Base-by-base conservation (phyloP, 2,888 invertebrate genomes). In the Ennomos quercinarius region DNA sequence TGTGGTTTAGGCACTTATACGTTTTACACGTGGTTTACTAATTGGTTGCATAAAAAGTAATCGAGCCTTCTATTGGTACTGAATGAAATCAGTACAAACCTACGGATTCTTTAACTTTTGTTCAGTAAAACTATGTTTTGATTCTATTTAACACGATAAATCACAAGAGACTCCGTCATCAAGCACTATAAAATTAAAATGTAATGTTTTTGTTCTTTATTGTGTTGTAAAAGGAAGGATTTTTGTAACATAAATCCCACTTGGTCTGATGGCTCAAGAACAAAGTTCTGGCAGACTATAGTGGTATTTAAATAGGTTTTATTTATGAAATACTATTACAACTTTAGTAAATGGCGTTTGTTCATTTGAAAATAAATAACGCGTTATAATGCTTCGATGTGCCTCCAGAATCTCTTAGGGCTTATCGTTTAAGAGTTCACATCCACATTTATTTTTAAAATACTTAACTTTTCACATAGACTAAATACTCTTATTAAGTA, bases 251-350 rank as follows among this genome's bases (percentile, higher is more conserved):
- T 84, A 88, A 89, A 89, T 86, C 86, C 88, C 84, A 75, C 72
- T 74, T 77, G 84, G 83, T 86, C 87, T 89, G 90, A 77, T 86
- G 91, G 92, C 91, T 91, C 91, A 89, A 88, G 91, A 91, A 90
- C 90, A 55, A 35, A 63, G 89, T 89, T 90, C 90, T 86, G 34
- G 84, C 90, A 90, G 90, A 84, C 86, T 77, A 72, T 69, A 73
- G 72, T 76, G 83, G 87, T 87, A 78, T 90, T 89, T 88, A 85
- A 80, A 76, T 62, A 61, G 63, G 49, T 73, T 68, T 62, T 51
- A 12, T 39, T 8, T 56, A 56, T 37, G 38, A 3, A 43, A 53
- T 52, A 42, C 45, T 70, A 68, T 68, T 70, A 27, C 5, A 4
- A 27, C 13, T 9, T 36, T 47, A 17, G 2, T 17, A 43, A 53